These are phyloP conservation scores for Fabriciana adippe DNA, from an alignment of 2,888 invertebrate genomes.

Conservation along the genomic window DNA sequence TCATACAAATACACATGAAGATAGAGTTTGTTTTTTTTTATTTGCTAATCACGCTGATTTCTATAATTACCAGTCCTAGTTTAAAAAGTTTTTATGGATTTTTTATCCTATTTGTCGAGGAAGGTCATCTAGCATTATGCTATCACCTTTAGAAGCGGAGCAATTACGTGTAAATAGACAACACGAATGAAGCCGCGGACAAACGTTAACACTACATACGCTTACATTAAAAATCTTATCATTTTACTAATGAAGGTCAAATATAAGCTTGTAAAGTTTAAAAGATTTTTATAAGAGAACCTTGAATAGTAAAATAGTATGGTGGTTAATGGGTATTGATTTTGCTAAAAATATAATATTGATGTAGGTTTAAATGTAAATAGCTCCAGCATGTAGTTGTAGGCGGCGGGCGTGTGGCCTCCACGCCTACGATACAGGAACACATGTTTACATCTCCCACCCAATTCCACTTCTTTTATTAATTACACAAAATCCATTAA, in stretches of 20 bases:
- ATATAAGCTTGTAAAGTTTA: neutral
- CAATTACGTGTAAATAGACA: too few species aligned
- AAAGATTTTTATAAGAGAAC: neutral
- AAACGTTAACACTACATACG: neutral
- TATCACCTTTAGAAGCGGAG: too few species aligned
- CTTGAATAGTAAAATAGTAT: conserved; percentile 5
- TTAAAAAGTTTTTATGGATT: too few species aligned
- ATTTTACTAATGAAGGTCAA: neutral
- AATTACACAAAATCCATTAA: conserved; percentile 44
- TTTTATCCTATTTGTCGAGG: too few species aligned
- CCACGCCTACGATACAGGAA: conserved; percentile 66
- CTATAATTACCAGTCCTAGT: too few species aligned
- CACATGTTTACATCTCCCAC: conserved; percentile 69
- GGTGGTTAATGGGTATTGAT: conserved; percentile 30
- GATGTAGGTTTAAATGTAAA: conserved; percentile 50
- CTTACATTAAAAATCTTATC: neutral
- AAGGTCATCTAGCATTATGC: too few species aligned
- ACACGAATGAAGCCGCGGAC: too few species aligned
- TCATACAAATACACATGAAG: too few species aligned
- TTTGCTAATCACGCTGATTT: too few species aligned
- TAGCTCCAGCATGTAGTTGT: conserved; percentile 36
- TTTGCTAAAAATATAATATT: conserved; percentile 58
- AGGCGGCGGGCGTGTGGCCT: conserved; percentile 63
- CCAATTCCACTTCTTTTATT: conserved; percentile 52
- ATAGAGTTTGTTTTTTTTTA: too few species aligned